Base-by-base conservation (phyloP, 2,888 invertebrate species). In the Dinocampus coccinellae region DNA sequence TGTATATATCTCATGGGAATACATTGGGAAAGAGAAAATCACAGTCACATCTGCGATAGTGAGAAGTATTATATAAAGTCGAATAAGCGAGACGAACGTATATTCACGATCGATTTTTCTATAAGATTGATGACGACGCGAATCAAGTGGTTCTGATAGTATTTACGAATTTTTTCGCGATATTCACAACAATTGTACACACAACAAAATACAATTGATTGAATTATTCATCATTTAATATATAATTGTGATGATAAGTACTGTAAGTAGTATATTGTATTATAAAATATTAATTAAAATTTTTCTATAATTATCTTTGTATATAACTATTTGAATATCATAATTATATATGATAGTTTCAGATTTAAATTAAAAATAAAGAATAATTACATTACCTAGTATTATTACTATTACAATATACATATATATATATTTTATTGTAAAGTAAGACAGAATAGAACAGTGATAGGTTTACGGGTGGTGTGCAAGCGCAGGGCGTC, bases 1-100 rank as follows among this genome's bases (percentile, higher is more conserved):
- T 60, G 33, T 34, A n/a, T 47, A 70, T 81, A 81, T 78, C 86
- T 84, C 87, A 70, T 76, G 86, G 86, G 87, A 82, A 80, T 79
- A 62, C 74, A n/a, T n/a, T n/a, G n/a, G 77, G 81, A 77, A 81
- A 82, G 82, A 83, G 82, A 78, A 74, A 78, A 87, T 86, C 87
- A 87, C 84, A 85, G 87, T 86, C 87, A 83, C 87, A 87, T 87
- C 87, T 87, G 87, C 84, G 79, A 83, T 79, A 78, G 82, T 79
- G 79, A 78, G 81, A 80, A 78, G 81, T 80, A 78, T 73, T 79
- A 78, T n/a, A n/a, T n/a, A n/a, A n/a, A 80, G 36, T 26, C 13
- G 16, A 16, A 64, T 26, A 65, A 58, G 29, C n/a, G 33, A 26
- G 58, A 58, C n/a, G 34, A 58, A 29, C 55, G 10, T 55, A 33